phyloP scores from a whole-genome alignment of 2,113 vertebrate genomes.

The Callospermophilus lateralis region DNA sequence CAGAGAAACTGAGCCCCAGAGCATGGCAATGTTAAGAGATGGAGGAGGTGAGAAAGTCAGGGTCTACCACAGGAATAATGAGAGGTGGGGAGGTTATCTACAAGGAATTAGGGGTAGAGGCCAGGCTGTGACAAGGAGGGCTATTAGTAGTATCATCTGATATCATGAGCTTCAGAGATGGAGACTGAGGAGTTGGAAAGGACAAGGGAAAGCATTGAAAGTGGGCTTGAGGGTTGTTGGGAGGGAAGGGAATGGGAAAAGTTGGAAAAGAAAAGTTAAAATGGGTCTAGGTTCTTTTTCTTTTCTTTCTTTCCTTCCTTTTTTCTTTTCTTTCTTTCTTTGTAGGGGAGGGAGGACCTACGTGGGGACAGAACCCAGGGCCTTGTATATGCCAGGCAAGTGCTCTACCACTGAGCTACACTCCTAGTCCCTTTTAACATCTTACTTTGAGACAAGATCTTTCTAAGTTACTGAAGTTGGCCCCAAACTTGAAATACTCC shows the following conservation, averaged over 20 bases:
- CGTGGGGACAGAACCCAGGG: not conserved
- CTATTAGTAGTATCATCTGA: not conserved
- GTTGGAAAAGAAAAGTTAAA: not conserved
- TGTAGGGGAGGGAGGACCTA: no score
- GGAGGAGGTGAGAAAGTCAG: not conserved
- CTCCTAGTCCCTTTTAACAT: not conserved
- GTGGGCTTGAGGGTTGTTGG: not conserved
- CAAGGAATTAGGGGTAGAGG: not conserved
- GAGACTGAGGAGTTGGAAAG: not conserved
- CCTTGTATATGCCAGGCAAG: no score
- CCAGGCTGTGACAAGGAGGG: not conserved
- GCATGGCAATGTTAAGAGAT: not conserved
- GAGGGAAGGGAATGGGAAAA: not conserved
- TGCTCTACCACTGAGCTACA: not conserved
- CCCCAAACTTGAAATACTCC: not conserved
- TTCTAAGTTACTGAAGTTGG: not conserved
- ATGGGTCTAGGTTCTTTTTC: not conserved
- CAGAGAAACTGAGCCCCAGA: not conserved
- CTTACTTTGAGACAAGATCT: not conserved
- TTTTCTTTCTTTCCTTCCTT: no score
- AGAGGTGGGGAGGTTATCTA: no score
- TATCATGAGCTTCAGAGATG: not conserved
- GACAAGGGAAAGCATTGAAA: not conserved
- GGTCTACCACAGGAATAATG: not conserved
- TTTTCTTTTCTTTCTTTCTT: no score